A percentile compares a stretch with the other conserved stretches of the same genome.
Conservation (phyloP, 2,888 invertebrate genomes). For the Gymnoscelis rufifasciata region DNA sequence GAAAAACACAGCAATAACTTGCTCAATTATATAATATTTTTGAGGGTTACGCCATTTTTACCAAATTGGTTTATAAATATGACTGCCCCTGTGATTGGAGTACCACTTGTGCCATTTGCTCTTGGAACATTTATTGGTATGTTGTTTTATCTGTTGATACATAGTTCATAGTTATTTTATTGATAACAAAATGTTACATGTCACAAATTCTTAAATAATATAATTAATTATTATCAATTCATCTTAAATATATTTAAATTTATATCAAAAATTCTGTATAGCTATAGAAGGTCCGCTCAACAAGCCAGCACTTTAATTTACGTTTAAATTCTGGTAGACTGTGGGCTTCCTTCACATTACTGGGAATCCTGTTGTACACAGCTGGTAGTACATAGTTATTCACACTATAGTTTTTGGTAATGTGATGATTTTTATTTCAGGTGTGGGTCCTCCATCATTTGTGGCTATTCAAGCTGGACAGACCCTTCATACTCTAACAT, state of each 20-base stretch:
- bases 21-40: conserved; percentile 97
- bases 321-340: too few relatives aligned
- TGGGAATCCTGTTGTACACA: too few relatives aligned
- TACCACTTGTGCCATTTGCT: conserved; percentile 94
- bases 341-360: too few relatives aligned
- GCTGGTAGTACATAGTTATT: too few relatives aligned
- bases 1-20: conserved; percentile 91
- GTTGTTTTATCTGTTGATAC: conserved; percentile 26
- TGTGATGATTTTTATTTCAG: conserved; percentile 60
- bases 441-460: conserved; percentile 97
- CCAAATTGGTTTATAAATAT: conserved; percentile 99
- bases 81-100: conserved; percentile 97
- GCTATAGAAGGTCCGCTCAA: too few relatives aligned
- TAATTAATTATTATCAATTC: too few relatives aligned
- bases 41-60: conserved; percentile 97
- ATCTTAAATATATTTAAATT: too few relatives aligned
- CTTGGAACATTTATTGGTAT: conserved; percentile 96
- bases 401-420: neutral
- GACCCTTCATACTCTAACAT: conserved; percentile 94
- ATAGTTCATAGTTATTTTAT: too few relatives aligned
- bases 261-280: too few relatives aligned
- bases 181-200: too few relatives aligned
- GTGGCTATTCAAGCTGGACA: conserved; percentile 98
- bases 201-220: too few relatives aligned
- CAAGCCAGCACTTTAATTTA: too few relatives aligned